A percentile compares a stretch with the other conserved stretches of the same genome.
phyloP scores from a whole-genome alignment of 2,888 invertebrate genomes.

The Colletes collaris region DNA sequence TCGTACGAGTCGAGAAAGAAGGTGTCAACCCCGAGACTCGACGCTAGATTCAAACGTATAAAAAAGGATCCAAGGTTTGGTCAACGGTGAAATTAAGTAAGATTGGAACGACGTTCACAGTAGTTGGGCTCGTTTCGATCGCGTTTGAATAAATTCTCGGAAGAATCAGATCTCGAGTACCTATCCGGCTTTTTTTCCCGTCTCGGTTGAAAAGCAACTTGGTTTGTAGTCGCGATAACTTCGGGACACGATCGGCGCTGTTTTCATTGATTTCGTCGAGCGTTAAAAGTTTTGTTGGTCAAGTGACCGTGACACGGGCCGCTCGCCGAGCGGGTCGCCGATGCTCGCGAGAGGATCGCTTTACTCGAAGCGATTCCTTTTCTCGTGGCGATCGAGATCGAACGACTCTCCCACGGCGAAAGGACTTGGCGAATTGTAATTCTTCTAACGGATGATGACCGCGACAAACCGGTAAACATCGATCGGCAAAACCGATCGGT shows the following conservation, averaged over 20 bases:
- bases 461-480: conserved; percentile 65
- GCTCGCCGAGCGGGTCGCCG: conserved; percentile 29
- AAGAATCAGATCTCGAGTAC: background rate
- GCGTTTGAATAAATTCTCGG: conserved; percentile 15
- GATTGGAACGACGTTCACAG: too few species aligned
- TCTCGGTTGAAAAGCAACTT: conserved; percentile 3
- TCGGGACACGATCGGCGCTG: conserved; percentile 11
- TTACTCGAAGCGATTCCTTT: conserved; percentile 54
- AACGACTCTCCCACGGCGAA: conserved; percentile 75
- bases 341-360: conserved; percentile 41
- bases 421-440: conserved; percentile 52
- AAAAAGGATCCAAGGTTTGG: background rate
- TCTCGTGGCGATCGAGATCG: conserved; percentile 65
- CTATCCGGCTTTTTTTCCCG: background rate
- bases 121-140: background rate
- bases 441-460: conserved; percentile 63
- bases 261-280: conserved; percentile 62
- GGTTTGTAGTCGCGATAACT: conserved; percentile 23
- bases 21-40: too few species aligned
- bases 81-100: too few species aligned
- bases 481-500: conserved; percentile 58
- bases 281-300: conserved; percentile 60
- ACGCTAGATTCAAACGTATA: too few species aligned
- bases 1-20: too few species aligned
- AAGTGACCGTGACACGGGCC: conserved; percentile 66